Evolutionary conservation across 1,140 invertebrate species (phyloP).

Genomic region (Euwallacea fornicatus): DNA sequence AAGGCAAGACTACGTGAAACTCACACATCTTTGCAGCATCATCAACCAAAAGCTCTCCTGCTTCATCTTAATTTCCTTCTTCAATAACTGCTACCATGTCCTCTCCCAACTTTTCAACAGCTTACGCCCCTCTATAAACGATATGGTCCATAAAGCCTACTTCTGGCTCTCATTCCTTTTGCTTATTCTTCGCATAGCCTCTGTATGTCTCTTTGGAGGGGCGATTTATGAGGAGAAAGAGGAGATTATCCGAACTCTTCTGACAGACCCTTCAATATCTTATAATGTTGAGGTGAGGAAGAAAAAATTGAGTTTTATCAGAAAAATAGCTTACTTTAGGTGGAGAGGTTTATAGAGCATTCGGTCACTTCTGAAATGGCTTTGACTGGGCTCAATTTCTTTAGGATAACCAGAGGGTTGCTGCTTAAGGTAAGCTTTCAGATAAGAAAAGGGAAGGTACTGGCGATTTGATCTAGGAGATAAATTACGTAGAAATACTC

Average conservation of each 20-base stretch:
- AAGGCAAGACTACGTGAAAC: slow-evolving; percentile 64
- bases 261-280: slow-evolving; percentile 18
- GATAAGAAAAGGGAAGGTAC: background rate
- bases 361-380: slow-evolving; percentile 61
- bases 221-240: slow-evolving; percentile 64
- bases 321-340: slow-evolving; percentile 50
- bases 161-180: slow-evolving; percentile 64
- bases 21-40: slow-evolving; percentile 62
- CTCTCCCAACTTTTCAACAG: slow-evolving; percentile 69
- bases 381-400: slow-evolving; percentile 69
- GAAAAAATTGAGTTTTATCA: background rate
- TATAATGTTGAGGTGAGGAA: slow-evolving; percentile 42
- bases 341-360: slow-evolving; percentile 65
- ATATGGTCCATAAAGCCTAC: slow-evolving; percentile 50
- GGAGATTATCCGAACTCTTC: slow-evolving; percentile 55
- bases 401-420: slow-evolving; percentile 62
- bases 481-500: no score
- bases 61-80: slow-evolving; percentile 67
- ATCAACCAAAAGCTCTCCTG: slow-evolving; percentile 63
- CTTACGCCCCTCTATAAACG: slow-evolving; percentile 46
- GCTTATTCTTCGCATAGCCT: slow-evolving; percentile 58
- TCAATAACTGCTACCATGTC: slow-evolving; percentile 72
- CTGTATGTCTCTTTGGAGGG: slow-evolving; percentile 60
- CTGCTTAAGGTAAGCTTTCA: slow-evolving; percentile 61
- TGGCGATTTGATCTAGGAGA: no score